phyloP scores from a whole-genome alignment of 2,797 vertebrate species.

The Rhinella marina region DNA sequence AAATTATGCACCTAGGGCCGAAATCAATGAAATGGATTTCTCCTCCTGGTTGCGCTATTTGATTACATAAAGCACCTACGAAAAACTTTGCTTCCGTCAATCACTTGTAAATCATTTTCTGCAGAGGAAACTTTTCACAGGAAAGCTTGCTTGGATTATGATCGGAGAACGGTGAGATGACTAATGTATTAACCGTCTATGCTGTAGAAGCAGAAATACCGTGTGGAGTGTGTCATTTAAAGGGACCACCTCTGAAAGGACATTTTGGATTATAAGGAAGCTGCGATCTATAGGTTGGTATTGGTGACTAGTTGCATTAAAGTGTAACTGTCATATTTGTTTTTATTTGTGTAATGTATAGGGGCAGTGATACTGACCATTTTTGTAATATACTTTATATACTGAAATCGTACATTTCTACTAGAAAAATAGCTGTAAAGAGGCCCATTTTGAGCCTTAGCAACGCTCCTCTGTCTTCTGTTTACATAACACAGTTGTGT shows the following conservation, averaged over 20 bases:
- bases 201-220: neutral
- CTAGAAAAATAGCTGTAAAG: too few relatives aligned
- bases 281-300: too few relatives aligned
- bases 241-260: neutral
- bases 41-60: slow-evolving; percentile 57
- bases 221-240: neutral
- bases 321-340: too few relatives aligned
- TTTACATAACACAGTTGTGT: too few relatives aligned
- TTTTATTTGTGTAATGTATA: too few relatives aligned
- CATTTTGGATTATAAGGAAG: neutral
- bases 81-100: slow-evolving; percentile 63
- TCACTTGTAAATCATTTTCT: slow-evolving; percentile 51
- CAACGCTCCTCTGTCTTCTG: too few relatives aligned
- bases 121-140: slow-evolving; percentile 50
- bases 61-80: slow-evolving; percentile 62
- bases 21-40: slow-evolving; percentile 62
- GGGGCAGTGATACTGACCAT: too few relatives aligned
- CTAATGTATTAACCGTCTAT: neutral
- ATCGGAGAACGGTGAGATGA: neutral
- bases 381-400: too few relatives aligned
- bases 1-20: slow-evolving; percentile 62
- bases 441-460: too few relatives aligned
- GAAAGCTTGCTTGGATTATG: slow-evolving; percentile 1
- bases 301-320: too few relatives aligned
- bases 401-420: too few relatives aligned